Evolutionary conservation across 2,797 vertebrate genomes (phyloP).

Genomic region (Sebastes aleutianus): DNA sequence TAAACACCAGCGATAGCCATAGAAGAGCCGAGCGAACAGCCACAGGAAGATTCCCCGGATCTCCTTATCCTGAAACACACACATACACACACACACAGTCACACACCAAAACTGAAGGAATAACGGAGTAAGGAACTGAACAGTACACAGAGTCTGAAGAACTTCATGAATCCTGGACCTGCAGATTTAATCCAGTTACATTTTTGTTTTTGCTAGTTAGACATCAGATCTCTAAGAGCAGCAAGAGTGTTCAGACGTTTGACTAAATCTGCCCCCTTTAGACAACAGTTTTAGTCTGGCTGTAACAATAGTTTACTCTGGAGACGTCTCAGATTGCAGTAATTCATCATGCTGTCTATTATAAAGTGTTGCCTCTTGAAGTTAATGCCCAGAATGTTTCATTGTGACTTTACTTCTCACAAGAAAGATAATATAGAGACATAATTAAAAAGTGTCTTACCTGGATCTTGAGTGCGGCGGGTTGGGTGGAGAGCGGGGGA

Average conservation of each 20-base stretch:
- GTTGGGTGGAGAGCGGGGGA: slow-evolving; percentile 84
- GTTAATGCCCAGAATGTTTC: not conserved
- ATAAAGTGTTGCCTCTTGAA: not conserved
- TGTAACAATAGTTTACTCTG: not conserved
- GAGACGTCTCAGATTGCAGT: not conserved
- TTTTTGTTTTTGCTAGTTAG: not conserved
- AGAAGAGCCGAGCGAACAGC: slow-evolving; percentile 94
- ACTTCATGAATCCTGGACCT: not conserved
- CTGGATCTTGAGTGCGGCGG: slow-evolving; percentile 94
- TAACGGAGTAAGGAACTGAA: not conserved
- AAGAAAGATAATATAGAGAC: not conserved
- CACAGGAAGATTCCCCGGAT: slow-evolving; percentile 94
- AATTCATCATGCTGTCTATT: not conserved
- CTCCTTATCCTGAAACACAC: slow-evolving; percentile 91
- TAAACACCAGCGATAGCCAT: slow-evolving; percentile 97
- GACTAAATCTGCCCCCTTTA: not conserved
- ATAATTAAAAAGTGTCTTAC: slow-evolving; percentile 74
- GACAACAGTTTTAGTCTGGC: not conserved
- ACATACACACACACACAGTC: not conserved
- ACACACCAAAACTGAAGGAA: not conserved
- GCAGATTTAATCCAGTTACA: not conserved
- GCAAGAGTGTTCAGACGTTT: not conserved
- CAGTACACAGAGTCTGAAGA: not conserved
- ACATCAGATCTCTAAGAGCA: not conserved
- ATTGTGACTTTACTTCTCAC: not conserved